Percentiles rank a stretch among this genome's conserved stretches.
Evolutionary conservation across 2,888 invertebrate genomes (phyloP).

Genomic region (Eutolmus rufibarbis): DNA sequence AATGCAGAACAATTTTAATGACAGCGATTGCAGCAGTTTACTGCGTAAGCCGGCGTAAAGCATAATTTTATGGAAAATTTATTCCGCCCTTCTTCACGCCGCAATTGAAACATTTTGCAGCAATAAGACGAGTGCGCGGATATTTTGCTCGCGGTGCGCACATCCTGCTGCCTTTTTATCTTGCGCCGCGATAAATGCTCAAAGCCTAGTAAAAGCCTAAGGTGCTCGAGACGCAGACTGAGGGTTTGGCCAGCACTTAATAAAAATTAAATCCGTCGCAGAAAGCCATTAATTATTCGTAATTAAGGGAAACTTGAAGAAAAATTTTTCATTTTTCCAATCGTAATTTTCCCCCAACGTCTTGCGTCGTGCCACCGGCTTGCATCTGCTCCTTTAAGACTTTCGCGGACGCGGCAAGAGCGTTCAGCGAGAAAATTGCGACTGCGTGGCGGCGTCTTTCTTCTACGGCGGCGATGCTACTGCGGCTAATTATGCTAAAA

Average conservation of each 20-base stretch:
- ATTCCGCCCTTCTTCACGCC: background rate
- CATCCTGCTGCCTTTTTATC: background rate
- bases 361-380: background rate
- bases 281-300: constrained; percentile 44
- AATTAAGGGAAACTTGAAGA: constrained; percentile 40
- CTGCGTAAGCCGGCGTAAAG: background rate
- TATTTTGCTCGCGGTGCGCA: background rate
- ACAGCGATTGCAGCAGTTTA: background rate
- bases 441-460: constrained; percentile 42
- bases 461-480: constrained; percentile 2
- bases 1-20: background rate
- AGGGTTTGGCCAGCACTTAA: constrained; percentile 7
- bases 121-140: background rate
- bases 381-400: background rate
- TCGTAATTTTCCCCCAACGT: constrained; percentile 15
- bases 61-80: constrained; percentile 16
- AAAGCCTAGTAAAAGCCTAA: background rate
- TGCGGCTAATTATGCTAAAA: constrained; percentile 45
- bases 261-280: constrained; percentile 42
- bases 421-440: constrained; percentile 37
- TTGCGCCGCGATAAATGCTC: background rate
- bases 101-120: constrained; percentile 1
- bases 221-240: background rate
- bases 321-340: constrained; percentile 41
- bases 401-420: background rate